Evolutionary conservation across 2,888 invertebrate genomes (phyloP).

Genomic region (Galeruca laticollis): DNA sequence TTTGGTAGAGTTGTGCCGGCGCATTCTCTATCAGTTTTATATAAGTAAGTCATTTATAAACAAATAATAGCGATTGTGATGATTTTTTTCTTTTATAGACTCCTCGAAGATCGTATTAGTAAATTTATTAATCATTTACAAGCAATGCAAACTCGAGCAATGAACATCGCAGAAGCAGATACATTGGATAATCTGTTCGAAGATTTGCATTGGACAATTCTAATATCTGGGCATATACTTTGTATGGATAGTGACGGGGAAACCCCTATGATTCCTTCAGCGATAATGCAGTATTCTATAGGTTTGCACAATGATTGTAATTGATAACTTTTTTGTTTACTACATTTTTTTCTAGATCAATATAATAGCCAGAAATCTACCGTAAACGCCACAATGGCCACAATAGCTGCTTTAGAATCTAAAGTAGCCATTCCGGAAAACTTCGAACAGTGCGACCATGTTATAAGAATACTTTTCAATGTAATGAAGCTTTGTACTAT

Average conservation of each 20-base stretch:
- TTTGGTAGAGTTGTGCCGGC: slow-evolving; percentile 74
- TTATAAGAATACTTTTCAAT: slow-evolving; percentile 75
- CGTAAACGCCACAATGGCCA: slow-evolving; percentile 63
- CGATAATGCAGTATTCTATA: slow-evolving; percentile 68
- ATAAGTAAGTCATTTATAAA: slow-evolving; percentile 62
- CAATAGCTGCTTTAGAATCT: slow-evolving; percentile 44
- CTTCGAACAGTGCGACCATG: slow-evolving; percentile 66
- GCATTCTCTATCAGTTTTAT: slow-evolving; percentile 76
- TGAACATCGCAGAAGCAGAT: slow-evolving; percentile 61
- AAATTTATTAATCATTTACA: slow-evolving; percentile 61
- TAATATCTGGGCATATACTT: slow-evolving; percentile 79
- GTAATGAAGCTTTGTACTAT: slow-evolving; percentile 81
- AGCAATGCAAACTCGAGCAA: slow-evolving; percentile 62
- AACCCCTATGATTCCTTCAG: slow-evolving; percentile 74
- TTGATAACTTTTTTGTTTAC: background rate
- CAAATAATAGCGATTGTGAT: background rate
- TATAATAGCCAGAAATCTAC: slow-evolving; percentile 58
- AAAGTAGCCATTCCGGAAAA: slow-evolving; percentile 62
- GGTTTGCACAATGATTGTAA: slow-evolving; percentile 9
- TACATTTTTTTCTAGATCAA: slow-evolving; percentile 59
- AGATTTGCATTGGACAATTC: slow-evolving; percentile 90
- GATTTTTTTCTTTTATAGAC: slow-evolving; percentile 48
- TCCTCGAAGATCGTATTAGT: slow-evolving; percentile 63
- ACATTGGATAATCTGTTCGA: slow-evolving; percentile 79
- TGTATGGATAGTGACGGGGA: slow-evolving; percentile 78